A percentile compares a stretch with the other conserved stretches of the same genome.
Conservation (phyloP, 2,797 vertebrate genomes). For the Nannoperca australis region DNA sequence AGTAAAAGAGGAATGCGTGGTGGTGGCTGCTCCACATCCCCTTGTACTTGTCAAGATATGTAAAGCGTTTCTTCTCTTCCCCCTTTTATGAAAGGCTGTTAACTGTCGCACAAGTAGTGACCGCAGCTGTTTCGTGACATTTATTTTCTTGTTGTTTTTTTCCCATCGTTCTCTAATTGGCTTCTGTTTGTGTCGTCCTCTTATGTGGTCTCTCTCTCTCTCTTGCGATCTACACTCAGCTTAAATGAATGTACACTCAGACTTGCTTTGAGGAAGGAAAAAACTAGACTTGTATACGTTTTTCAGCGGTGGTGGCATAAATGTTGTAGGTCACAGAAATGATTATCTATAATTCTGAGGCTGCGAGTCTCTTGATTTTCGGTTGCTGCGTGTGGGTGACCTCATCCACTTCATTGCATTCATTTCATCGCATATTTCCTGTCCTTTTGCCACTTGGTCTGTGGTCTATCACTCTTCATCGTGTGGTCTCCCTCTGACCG, state of each 20-base stretch:
- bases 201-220: constrained; percentile 77
- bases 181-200: constrained; percentile 78
- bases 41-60: constrained; percentile 77
- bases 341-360: constrained; percentile 78
- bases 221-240: constrained; percentile 44
- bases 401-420: constrained; percentile 71
- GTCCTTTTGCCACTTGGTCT: constrained; percentile 79
- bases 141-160: constrained; percentile 75
- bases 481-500: constrained; percentile 79
- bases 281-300: constrained; percentile 16
- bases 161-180: constrained; percentile 81
- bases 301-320: constrained; percentile 53
- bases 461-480: constrained; percentile 82
- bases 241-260: constrained; percentile 61
- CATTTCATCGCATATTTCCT: constrained; percentile 80
- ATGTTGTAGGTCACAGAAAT: constrained; percentile 73
- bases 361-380: constrained; percentile 65
- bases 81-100: constrained; percentile 80
- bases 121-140: constrained; percentile 82
- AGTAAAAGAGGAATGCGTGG: constrained; percentile 69
- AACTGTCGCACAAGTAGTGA: constrained; percentile 78
- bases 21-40: constrained; percentile 74
- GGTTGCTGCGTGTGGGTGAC: constrained; percentile 67
- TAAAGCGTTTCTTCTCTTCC: constrained; percentile 68
- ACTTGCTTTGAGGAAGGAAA: constrained; percentile 21